Conservation (phyloP, 2,797 vertebrate species). For the Microcaecilia unicolor region DNA sequence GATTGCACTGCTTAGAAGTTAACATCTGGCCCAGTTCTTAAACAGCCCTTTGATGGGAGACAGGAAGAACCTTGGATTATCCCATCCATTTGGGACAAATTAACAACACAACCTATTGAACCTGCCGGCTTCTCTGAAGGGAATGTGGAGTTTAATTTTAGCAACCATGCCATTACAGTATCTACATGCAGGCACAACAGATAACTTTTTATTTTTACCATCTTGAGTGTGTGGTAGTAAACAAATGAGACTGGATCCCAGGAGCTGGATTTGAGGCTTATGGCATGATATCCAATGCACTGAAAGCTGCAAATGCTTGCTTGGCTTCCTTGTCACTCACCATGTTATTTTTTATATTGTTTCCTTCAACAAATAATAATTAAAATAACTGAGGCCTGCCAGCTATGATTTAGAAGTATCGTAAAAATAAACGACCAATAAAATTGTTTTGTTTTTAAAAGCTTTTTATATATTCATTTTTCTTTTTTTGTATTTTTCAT, state of each 20-base stretch:
- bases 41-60: neutral
- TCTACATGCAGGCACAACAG: accelerated
- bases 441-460: too few relatives aligned
- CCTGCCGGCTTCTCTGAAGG: accelerated
- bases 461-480: too few relatives aligned
- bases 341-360: too few relatives aligned
- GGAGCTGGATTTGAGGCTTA: neutral
- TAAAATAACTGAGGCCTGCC: too few relatives aligned
- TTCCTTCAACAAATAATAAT: too few relatives aligned
- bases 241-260: accelerated
- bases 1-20: neutral
- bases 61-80: neutral
- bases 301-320: neutral
- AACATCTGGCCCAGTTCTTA: neutral
- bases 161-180: neutral
- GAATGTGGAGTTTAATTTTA: accelerated
- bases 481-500: too few relatives aligned
- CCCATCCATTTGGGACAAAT: neutral
- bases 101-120: neutral
- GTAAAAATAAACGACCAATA: too few relatives aligned
- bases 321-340: too few relatives aligned
- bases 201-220: neutral
- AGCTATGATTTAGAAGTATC: too few relatives aligned
- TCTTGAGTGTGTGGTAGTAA: neutral
- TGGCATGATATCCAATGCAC: neutral